phyloP scores from a whole-genome alignment of 2,797 vertebrate genomes.

The Poecilia velifera region DNA sequence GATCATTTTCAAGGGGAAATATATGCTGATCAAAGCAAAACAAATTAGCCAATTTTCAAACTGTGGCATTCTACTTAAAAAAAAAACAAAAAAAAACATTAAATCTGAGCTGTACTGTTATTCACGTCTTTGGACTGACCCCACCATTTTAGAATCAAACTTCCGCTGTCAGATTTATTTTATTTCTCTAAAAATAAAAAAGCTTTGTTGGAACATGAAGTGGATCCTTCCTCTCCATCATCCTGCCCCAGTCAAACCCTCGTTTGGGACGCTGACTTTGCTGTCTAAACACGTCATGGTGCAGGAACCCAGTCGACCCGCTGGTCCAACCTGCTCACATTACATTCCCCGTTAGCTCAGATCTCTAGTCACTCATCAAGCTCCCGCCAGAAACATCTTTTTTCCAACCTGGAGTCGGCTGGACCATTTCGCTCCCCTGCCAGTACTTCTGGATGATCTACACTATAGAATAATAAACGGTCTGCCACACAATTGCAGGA shows the following conservation, averaged over 20 bases:
- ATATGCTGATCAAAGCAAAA: background rate
- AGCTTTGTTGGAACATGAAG: background rate
- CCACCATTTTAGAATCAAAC: background rate
- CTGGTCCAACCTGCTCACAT: background rate
- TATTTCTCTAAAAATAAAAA: background rate
- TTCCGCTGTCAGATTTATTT: background rate
- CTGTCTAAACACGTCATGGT: background rate
- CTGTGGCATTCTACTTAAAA: background rate
- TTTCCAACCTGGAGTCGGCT: background rate
- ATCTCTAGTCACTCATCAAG: background rate
- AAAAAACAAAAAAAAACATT: background rate
- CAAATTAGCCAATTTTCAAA: background rate
- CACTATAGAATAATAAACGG: background rate
- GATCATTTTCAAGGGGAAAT: slow-evolving; percentile 2
- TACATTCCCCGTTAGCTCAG: background rate
- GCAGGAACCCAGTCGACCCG: background rate
- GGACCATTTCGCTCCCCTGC: background rate
- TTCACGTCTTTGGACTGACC: background rate
- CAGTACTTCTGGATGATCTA: background rate
- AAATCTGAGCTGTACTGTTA: background rate
- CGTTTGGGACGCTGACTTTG: background rate
- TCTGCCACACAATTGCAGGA: background rate
- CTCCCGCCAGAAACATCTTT: background rate
- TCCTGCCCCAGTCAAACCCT: background rate
- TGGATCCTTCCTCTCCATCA: no score